Conservation (phyloP, 2,888 invertebrate species). For the Microchrysa polita region DNA sequence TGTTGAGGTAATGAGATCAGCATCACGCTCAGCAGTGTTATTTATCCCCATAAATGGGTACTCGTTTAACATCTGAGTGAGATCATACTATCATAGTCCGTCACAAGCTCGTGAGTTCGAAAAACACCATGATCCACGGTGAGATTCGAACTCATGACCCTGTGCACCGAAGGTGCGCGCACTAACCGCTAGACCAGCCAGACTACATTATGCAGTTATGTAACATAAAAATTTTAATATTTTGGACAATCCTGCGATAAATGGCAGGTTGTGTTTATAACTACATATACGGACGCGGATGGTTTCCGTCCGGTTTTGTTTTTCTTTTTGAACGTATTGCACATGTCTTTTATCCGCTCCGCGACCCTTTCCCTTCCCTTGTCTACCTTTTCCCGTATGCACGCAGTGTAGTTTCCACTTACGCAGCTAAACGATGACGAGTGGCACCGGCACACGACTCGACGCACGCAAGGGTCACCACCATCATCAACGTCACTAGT, state of each 20-base stretch:
- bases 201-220: too few species aligned
- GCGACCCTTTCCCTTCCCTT: slow-evolving; percentile 20
- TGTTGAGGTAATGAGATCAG: too few species aligned
- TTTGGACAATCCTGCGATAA: background rate
- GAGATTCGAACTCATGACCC: too few species aligned
- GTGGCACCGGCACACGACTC: slow-evolving; percentile 35
- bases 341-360: slow-evolving; percentile 33
- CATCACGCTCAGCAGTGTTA: too few species aligned
- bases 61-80: too few species aligned
- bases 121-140: too few species aligned
- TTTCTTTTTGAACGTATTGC: slow-evolving; percentile 18
- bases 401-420: background rate
- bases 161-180: too few species aligned
- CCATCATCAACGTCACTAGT: slow-evolving; percentile 1
- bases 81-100: too few species aligned
- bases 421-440: slow-evolving; percentile 22
- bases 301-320: slow-evolving; percentile 41
- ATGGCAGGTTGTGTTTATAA: slow-evolving; percentile 8
- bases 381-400: slow-evolving; percentile 24
- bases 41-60: too few species aligned
- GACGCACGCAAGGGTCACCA: slow-evolving; percentile 22
- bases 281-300: slow-evolving; percentile 1
- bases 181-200: too few species aligned
- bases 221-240: too few species aligned
- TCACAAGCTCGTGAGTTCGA: too few species aligned